These are phyloP conservation scores for Salvelinus alpinus DNA, from an alignment of 2,113 vertebrate species.

Conservation along the genomic window DNA sequence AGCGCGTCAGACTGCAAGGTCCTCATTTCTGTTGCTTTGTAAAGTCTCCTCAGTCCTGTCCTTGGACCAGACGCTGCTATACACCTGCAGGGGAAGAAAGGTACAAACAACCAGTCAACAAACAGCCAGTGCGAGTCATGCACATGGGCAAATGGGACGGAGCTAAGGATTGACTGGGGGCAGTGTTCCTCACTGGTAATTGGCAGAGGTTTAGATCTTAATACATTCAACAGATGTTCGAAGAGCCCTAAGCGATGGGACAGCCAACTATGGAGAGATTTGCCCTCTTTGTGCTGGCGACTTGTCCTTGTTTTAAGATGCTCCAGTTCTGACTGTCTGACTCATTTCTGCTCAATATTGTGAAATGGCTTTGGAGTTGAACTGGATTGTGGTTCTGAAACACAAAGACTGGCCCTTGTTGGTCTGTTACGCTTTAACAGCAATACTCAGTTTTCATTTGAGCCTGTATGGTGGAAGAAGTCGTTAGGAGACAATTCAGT, in stretches of 20 bases:
- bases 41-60: conserved; percentile 54
- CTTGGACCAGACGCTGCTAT: conserved; percentile 60
- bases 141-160: conserved; percentile 33
- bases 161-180: conserved; percentile 48
- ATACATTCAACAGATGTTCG: conserved; percentile 66
- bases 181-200: conserved; percentile 56
- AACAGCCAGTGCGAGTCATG: neutral
- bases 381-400: neutral
- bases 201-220: conserved; percentile 60
- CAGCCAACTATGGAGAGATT: conserved; percentile 55
- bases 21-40: conserved; percentile 36
- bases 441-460: conserved; percentile 17
- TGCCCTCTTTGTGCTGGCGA: conserved; percentile 25
- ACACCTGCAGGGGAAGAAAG: conserved; percentile 41
- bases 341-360: conserved; percentile 6
- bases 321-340: conserved; percentile 21
- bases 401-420: conserved; percentile 1
- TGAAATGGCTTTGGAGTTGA: conserved; percentile 6
- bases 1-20: conserved; percentile 63
- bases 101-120: conserved; percentile 42
- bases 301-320: conserved; percentile 44
- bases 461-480: neutral
- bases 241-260: conserved; percentile 50
- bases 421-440: too few species aligned
- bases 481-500: neutral